These are phyloP conservation scores for Sciurus niger DNA, from an alignment of 2,113 vertebrate species.

Conservation along the genomic window DNA sequence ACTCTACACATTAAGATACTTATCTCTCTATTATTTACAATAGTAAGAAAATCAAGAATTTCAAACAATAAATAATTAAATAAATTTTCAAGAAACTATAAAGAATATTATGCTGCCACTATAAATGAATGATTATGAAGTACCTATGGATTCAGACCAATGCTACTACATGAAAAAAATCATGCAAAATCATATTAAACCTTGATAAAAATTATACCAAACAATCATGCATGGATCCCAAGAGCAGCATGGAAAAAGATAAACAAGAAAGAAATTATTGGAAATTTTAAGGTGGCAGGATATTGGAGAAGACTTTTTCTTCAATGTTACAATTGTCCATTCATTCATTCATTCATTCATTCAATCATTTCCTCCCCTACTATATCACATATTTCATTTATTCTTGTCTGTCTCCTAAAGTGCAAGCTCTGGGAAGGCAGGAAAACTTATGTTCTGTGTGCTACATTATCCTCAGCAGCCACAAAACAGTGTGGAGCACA, in stretches of 20 bases:
- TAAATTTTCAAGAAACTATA: conserved; percentile 44
- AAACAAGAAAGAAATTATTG: conserved; percentile 42
- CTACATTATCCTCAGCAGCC: background rate
- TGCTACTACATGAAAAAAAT: conserved; percentile 37
- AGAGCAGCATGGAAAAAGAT: background rate
- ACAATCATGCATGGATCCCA: background rate
- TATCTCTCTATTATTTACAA: conserved; percentile 46
- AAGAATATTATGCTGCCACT: conserved; percentile 41
- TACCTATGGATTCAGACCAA: background rate
- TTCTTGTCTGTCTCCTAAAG: background rate
- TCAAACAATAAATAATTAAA: conserved; percentile 49
- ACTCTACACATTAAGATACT: background rate
- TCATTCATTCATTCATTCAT: background rate
- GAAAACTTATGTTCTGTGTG: background rate
- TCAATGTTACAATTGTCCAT: background rate
- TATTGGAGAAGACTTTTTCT: background rate
- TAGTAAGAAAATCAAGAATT: conserved; percentile 52
- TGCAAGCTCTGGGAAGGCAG: background rate
- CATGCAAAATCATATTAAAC: conserved; percentile 2
- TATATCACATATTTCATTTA: background rate
- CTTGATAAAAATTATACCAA: conserved; percentile 33
- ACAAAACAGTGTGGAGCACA: background rate
- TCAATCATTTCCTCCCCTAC: background rate
- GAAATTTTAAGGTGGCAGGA: background rate
- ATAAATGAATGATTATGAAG: conserved; percentile 32